A percentile compares a stretch with the other conserved stretches of the same genome.
phyloP scores from a whole-genome alignment of 2,113 vertebrate species.

The Grus americana region DNA sequence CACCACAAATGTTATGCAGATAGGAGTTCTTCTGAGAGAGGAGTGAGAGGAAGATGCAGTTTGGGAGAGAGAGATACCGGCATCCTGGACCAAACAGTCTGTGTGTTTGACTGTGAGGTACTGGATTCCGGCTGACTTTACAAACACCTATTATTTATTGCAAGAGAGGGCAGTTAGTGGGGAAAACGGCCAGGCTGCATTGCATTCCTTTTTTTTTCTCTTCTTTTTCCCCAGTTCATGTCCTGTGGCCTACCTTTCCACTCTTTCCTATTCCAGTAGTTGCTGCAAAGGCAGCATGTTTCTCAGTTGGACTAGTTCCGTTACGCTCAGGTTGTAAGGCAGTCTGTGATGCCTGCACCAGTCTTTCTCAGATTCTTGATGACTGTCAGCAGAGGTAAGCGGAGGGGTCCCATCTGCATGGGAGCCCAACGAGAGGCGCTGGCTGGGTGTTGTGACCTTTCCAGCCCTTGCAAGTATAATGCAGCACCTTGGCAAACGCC shows the following conservation, averaged over 20 bases:
- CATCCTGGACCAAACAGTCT: not conserved
- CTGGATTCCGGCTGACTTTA: accelerated
- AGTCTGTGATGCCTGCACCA: not conserved
- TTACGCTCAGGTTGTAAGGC: accelerated
- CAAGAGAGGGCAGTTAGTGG: not conserved
- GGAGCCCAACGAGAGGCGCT: not conserved
- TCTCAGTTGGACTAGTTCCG: not conserved
- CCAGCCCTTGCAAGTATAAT: no score
- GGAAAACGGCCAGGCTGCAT: not conserved
- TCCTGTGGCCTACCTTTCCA: not conserved
- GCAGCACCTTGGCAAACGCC: not conserved
- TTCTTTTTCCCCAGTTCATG: no score
- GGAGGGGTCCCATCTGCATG: accelerated
- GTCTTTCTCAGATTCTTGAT: accelerated
- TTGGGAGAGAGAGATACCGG: not conserved
- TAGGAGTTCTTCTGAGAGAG: not conserved
- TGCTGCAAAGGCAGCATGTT: accelerated
- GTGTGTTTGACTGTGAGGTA: not conserved
- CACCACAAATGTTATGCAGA: not conserved
- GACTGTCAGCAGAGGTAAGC: not conserved
- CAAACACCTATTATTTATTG: accelerated
- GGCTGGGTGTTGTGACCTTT: accelerated
- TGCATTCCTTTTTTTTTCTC: accelerated
- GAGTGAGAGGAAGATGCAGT: not conserved
- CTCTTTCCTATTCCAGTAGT: not conserved